These are phyloP conservation scores for Agonopterix subpropinquella DNA, from an alignment of 2,888 invertebrate species.

Conservation along the genomic window DNA sequence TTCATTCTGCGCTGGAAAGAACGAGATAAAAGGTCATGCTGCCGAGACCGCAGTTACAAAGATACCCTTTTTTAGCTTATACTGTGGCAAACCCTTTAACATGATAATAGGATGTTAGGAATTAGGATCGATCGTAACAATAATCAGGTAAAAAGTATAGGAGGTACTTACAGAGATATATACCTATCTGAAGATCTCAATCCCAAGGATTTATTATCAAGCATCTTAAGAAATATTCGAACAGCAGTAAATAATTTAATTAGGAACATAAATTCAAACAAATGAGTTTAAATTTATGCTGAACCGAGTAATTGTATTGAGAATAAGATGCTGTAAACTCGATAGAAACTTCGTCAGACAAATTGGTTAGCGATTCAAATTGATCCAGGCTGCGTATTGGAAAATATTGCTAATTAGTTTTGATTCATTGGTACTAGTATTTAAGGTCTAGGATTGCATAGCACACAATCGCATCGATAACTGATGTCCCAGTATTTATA, in stretches of 20 bases:
- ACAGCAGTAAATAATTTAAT: conserved; percentile 4
- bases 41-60: too few relatives aligned
- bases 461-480: too few relatives aligned
- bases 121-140: too few relatives aligned
- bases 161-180: background rate
- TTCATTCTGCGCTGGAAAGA: too few relatives aligned
- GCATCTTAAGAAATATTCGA: background rate
- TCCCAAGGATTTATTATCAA: background rate
- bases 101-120: too few relatives aligned
- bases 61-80: too few relatives aligned
- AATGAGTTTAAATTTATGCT: conserved; percentile 2
- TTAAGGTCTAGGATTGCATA: too few relatives aligned
- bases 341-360: background rate
- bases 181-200: background rate
- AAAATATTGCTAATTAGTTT: background rate
- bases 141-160: too few relatives aligned
- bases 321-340: background rate
- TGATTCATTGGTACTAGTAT: too few relatives aligned
- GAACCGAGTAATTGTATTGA: background rate
- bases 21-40: too few relatives aligned
- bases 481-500: too few relatives aligned
- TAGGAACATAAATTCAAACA: conserved; percentile 4
- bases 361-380: conserved; percentile 1
- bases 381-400: background rate
- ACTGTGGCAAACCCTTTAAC: too few relatives aligned